phyloP scores from a whole-genome alignment of 1,140 invertebrate species.

The Mycetomoellerius zeteki region DNA sequence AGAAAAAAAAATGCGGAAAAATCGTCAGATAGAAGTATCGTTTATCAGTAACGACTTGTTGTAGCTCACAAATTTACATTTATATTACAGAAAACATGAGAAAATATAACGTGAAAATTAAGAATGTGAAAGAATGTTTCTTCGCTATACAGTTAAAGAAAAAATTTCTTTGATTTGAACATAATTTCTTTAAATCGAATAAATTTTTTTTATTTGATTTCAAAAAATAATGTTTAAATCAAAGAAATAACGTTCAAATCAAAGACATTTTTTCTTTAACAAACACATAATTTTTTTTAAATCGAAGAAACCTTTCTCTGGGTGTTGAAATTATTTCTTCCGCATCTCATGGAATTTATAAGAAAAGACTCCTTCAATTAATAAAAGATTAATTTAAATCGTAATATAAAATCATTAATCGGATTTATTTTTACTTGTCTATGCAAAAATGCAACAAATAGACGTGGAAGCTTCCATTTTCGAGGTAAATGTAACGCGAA shows the following conservation, averaged over 20 bases:
- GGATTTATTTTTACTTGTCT: constrained; percentile 7
- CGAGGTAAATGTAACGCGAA: background rate
- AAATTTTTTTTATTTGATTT: too few relatives aligned
- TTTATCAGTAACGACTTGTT: background rate
- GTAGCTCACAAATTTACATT: constrained; percentile 32
- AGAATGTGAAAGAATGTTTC: constrained; percentile 3
- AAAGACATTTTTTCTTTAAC: too few relatives aligned
- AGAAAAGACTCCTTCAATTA: background rate
- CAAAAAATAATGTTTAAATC: too few relatives aligned
- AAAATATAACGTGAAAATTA: background rate
- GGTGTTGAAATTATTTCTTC: background rate
- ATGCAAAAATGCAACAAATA: background rate
- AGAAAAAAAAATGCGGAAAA: background rate
- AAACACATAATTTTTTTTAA: too few relatives aligned
- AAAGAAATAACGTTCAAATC: too few relatives aligned
- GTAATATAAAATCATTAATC: background rate
- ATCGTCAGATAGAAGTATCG: background rate
- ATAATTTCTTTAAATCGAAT: too few relatives aligned
- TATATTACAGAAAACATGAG: constrained; percentile 11
- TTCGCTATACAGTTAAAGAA: too few relatives aligned
- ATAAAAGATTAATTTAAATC: background rate
- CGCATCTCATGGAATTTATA: background rate
- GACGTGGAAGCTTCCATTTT: background rate
- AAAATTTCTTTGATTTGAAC: too few relatives aligned
- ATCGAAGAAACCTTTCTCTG: too few relatives aligned